Evolutionary conservation across 2,113 vertebrate species (phyloP).

Genomic region (Corythornis madagascariensis): DNA sequence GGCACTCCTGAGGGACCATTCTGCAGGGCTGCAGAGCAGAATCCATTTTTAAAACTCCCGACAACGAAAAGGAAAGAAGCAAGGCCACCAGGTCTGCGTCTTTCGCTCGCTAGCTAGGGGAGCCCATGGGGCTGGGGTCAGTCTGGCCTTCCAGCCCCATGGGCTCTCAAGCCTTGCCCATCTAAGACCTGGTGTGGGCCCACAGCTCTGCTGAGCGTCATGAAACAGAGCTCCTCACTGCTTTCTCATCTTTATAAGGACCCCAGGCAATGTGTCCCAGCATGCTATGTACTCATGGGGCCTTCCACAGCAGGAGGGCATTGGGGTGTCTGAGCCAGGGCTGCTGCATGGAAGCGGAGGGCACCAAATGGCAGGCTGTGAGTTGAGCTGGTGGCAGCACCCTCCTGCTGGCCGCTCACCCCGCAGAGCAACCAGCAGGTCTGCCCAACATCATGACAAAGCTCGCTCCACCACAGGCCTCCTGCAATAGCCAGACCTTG

Average conservation of each 20-base stretch:
- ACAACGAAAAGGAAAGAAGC: slow-evolving; percentile 69
- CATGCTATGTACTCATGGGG: slow-evolving; percentile 42
- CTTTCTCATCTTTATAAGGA: slow-evolving; percentile 45
- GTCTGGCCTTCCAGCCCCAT: slow-evolving; percentile 57
- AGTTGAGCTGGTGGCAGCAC: slow-evolving; percentile 33
- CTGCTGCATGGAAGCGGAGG: background rate
- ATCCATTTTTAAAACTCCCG: slow-evolving; percentile 72
- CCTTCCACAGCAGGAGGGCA: slow-evolving; percentile 50
- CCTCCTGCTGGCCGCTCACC: background rate
- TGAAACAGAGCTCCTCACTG: slow-evolving; percentile 27
- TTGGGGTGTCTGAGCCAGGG: slow-evolving; percentile 38
- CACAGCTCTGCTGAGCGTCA: background rate
- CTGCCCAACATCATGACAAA: slow-evolving; percentile 45
- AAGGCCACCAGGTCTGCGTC: slow-evolving; percentile 52
- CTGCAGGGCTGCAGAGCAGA: slow-evolving; percentile 73
- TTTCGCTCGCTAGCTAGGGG: background rate
- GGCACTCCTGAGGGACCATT: slow-evolving; percentile 73
- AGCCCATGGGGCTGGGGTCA: slow-evolving; percentile 53
- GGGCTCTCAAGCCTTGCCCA: slow-evolving; percentile 39
- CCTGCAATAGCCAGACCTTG: background rate
- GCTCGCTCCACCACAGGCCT: background rate
- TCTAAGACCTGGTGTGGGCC: slow-evolving; percentile 53
- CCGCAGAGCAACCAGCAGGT: background rate
- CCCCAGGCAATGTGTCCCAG: slow-evolving; percentile 46
- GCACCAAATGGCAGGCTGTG: slow-evolving; percentile 31